Conservation (phyloP, 92 coral and sea anemone genomes). For the Porites rus region DNA sequence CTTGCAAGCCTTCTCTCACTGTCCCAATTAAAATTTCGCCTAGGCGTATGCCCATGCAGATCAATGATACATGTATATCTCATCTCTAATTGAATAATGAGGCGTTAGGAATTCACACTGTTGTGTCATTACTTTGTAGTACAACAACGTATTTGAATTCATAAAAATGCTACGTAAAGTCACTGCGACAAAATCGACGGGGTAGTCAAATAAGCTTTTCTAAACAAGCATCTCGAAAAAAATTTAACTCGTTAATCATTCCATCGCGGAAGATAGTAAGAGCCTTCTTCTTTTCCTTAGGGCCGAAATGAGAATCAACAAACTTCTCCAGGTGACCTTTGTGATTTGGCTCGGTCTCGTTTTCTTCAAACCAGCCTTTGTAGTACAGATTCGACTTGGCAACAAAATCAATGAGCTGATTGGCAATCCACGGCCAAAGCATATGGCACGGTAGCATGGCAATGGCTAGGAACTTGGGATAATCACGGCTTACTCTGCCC, state of each 20-base stretch:
- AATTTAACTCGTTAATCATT: slow-evolving; percentile 69
- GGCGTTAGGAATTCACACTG: too few relatives aligned
- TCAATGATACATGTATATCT: too few relatives aligned
- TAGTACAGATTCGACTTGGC: slow-evolving; percentile 39
- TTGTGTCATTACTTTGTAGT: too few relatives aligned
- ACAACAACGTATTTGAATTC: too few relatives aligned
- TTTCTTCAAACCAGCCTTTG: slow-evolving; percentile 58
- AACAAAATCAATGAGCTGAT: slow-evolving; percentile 42
- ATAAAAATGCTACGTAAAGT: too few relatives aligned
- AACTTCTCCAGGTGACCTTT: slow-evolving; percentile 52
- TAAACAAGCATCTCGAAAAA: slow-evolving; percentile 63
- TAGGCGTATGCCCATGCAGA: too few relatives aligned
- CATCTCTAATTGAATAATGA: too few relatives aligned
- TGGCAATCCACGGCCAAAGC: slow-evolving; percentile 69
- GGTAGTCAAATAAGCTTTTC: background rate
- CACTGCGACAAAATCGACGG: too few relatives aligned
- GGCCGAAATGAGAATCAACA: slow-evolving; percentile 43
- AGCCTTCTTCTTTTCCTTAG: slow-evolving; percentile 24
- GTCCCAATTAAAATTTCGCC: too few relatives aligned
- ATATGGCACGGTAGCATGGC: slow-evolving; percentile 63
- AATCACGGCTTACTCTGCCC: slow-evolving; percentile 31
- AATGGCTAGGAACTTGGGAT: slow-evolving; percentile 48
- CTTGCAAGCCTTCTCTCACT: too few relatives aligned
- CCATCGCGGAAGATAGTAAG: slow-evolving; percentile 59
- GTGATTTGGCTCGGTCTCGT: slow-evolving; percentile 28